Conservation (phyloP, 2,797 vertebrate genomes). For the Forpus xanthops region DNA sequence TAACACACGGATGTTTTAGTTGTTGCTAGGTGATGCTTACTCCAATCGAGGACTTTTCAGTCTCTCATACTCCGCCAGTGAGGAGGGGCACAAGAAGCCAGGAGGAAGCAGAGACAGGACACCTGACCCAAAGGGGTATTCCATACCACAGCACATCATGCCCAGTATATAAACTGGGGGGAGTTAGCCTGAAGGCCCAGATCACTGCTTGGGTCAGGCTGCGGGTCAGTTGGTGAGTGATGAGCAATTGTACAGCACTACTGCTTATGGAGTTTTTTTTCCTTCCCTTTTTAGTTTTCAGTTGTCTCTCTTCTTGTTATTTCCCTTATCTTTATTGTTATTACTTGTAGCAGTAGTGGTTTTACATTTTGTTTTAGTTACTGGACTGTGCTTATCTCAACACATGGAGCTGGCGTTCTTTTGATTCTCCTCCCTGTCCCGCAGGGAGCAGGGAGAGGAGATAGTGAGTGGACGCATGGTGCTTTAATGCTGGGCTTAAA, state of each 20-base stretch:
- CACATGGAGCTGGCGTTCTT: neutral
- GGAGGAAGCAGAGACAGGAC: neutral
- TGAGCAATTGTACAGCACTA: neutral
- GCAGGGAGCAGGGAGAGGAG: neutral
- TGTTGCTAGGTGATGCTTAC: neutral
- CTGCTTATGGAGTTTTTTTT: neutral
- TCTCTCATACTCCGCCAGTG: neutral
- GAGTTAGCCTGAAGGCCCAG: neutral
- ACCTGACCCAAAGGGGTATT: neutral
- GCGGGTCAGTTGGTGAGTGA: neutral
- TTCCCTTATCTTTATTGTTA: neutral
- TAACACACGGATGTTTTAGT: neutral
- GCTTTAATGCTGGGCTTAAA: neutral
- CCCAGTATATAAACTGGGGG: neutral
- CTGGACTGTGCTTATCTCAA: neutral
- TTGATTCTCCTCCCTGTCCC: neutral
- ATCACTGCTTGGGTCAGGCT: neutral
- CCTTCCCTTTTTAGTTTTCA: neutral
- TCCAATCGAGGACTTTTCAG: neutral
- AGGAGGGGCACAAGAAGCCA: neutral
- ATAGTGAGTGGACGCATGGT: neutral
- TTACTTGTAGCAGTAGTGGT: neutral
- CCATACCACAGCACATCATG: neutral
- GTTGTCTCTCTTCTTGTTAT: neutral
- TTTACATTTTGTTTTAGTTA: neutral